These are phyloP conservation scores for Schizopygopsis pylzovi DNA, from an alignment of 2,797 vertebrate genomes.

Conservation along the genomic window DNA sequence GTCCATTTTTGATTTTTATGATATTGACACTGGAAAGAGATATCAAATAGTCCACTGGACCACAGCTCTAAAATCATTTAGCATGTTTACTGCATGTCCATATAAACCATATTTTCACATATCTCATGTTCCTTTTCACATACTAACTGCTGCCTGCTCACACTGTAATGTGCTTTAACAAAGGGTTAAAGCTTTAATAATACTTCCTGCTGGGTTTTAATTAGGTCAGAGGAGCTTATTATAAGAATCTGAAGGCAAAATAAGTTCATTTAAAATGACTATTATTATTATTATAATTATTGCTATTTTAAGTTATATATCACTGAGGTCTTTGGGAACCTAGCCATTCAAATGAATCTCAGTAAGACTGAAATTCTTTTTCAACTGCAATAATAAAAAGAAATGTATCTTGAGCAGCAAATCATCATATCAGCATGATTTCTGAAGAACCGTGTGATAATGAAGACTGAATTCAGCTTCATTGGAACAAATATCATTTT, in stretches of 20 bases:
- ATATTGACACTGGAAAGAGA: neutral
- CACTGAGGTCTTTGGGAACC: neutral
- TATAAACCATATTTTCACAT: neutral
- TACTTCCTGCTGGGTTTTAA: conserved; percentile 13
- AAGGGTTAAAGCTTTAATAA: conserved; percentile 24
- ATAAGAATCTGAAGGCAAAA: neutral
- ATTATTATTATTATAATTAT: conserved; percentile 1
- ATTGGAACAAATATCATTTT: neutral
- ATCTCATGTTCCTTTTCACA: neutral
- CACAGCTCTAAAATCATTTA: neutral
- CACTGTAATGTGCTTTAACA: neutral
- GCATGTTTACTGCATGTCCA: neutral
- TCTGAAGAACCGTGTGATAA: neutral
- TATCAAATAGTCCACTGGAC: neutral
- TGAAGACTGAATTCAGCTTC: neutral
- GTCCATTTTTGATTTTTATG: neutral
- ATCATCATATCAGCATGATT: neutral
- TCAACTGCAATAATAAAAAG: neutral
- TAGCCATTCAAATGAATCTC: conserved; percentile 16
- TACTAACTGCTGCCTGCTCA: neutral
- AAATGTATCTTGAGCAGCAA: too few relatives aligned
- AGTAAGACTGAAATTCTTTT: neutral
- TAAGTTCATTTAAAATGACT: neutral
- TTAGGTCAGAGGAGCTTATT: conserved; percentile 26
- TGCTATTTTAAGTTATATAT: neutral